Conservation (phyloP, 2,888 invertebrate species). For the Rhimphoctona megacephalus region DNA sequence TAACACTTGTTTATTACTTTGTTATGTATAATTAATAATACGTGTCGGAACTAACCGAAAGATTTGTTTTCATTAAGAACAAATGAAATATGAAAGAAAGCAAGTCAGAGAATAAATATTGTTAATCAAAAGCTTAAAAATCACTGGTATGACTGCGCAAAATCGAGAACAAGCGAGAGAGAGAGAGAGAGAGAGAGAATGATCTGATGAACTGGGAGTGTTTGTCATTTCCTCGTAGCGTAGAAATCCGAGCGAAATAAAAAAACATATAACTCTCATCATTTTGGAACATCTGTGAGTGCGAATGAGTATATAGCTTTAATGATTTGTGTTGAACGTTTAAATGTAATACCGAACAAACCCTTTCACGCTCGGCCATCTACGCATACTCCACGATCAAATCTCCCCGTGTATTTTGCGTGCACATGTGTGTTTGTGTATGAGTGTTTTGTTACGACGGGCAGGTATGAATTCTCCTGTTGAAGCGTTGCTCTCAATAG, state of each 20-base stretch:
- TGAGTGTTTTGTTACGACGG: constrained; percentile 34
- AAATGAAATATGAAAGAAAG: constrained; percentile 49
- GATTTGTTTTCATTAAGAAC: neutral
- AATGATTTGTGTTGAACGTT: constrained; percentile 4
- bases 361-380: constrained; percentile 60
- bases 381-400: constrained; percentile 35
- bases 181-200: constrained; percentile 2
- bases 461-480: constrained; percentile 51
- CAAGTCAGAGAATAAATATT: constrained; percentile 34
- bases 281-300: neutral
- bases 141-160: constrained; percentile 62
- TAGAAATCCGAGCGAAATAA: constrained; percentile 49
- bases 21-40: constrained; percentile 6
- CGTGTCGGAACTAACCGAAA: neutral
- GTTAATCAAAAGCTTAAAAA: constrained; percentile 42
- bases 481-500: neutral
- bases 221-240: constrained; percentile 54
- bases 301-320: neutral
- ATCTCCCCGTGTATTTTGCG: constrained; percentile 6
- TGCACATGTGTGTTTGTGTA: constrained; percentile 1
- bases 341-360: constrained; percentile 18
- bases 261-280: neutral
- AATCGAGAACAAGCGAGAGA: constrained; percentile 8
- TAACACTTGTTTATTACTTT: neutral
- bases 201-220: constrained; percentile 35